Base-by-base conservation (phyloP, 2,888 invertebrate species). In the Agrotis exclamationis region DNA sequence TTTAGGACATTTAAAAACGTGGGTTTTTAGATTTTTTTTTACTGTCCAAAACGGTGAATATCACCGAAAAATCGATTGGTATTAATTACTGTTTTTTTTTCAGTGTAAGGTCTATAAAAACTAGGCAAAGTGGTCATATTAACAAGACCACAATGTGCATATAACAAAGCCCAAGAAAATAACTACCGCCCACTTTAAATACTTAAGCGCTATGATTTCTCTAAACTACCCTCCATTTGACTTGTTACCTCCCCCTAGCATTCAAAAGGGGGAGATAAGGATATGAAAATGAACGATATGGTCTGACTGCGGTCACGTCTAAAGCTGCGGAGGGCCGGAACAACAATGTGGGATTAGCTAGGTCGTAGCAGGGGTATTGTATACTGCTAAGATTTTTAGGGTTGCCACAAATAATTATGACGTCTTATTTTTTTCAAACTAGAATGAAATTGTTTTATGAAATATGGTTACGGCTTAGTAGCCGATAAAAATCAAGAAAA, bases 331-430 rank as follows among this genome's bases (percentile, higher is more conserved):
- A 69, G 70, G 64, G 60, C 53, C 67, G 66, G 68, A 47, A 66
- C 73, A 80, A 83, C 80, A 84, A 73, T 80, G 75, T 33, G 13
- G 79, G 81, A 78, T 84, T 82, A 84, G 79, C 67, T 78, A 58
- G 78, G 63, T 67, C 60, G 71, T 68, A 33, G 53, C 53, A 7
- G 44, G 56, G 33, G 67, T 59, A 74, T 73, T 79, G 78, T 79
- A 72, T 56, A 67, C 18, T 39, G 11, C 66, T 65, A 58, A 74
- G 76, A 76, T 70, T 64, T 28, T 1, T 48, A 81, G 83, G 83
- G 81, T 9, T 83, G 63, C 0, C 78, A 39, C 11, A 33, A 2
- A 33, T 7, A 6, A 1, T 1, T 33, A 7, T 7, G 7, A 33
- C 6, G 33, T 7, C 2, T 7, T n/a, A 44, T 44, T 13, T 39